Conservation (phyloP, 2,797 vertebrate genomes). For the Mus spretus region DNA sequence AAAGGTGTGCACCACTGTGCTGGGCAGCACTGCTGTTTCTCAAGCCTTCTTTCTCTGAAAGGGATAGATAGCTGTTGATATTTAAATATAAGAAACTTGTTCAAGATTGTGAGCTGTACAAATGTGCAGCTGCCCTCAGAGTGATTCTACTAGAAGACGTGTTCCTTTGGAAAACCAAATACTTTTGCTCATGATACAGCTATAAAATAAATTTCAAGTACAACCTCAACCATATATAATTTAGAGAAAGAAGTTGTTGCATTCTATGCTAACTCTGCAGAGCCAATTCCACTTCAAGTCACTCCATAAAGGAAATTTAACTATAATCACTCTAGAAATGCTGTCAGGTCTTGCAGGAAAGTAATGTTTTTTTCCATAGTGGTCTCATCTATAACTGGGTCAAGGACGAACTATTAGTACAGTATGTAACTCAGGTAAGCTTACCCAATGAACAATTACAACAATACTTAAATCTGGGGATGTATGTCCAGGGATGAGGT, state of each 20-base stretch:
- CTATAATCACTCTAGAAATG: not conserved
- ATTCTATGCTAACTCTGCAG: not conserved
- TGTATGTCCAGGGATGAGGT: not conserved
- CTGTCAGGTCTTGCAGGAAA: not conserved
- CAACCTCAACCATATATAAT: not conserved
- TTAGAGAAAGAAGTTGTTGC: not conserved
- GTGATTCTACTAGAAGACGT: not conserved
- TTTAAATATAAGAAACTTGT: conserved; percentile 7
- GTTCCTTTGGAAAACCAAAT: conserved; percentile 44
- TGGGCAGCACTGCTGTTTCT: not conserved
- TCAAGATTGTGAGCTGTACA: not conserved
- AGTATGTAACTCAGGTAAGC: not conserved
- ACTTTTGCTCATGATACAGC: not conserved
- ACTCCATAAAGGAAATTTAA: conserved; percentile 31
- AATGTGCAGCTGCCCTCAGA: not conserved
- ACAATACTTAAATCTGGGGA: not conserved
- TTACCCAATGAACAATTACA: not conserved
- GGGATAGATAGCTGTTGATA: not conserved
- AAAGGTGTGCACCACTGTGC: not conserved
- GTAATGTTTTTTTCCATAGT: not conserved
- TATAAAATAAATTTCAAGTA: not conserved
- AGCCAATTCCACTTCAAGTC: not conserved
- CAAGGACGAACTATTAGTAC: conserved; percentile 11
- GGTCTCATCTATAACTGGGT: not conserved
- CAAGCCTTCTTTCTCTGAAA: conserved; percentile 44